These are phyloP conservation scores for Automeris io DNA, from an alignment of 2,888 invertebrate genomes.

Conservation along the genomic window DNA sequence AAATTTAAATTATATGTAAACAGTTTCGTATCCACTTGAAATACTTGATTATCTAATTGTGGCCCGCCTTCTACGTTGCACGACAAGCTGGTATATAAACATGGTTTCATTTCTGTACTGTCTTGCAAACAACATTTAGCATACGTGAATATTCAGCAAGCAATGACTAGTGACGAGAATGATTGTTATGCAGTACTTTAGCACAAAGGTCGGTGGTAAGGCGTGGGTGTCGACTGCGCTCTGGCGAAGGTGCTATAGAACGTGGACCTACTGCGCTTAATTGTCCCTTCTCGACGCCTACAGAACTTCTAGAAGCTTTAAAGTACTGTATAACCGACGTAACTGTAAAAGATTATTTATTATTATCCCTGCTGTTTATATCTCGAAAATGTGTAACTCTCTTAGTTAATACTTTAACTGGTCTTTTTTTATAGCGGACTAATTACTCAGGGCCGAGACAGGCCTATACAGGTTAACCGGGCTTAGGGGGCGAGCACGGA, in stretches of 20 bases:
- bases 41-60: conserved; percentile 14
- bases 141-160: conserved; percentile 58
- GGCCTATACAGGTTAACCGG: no score
- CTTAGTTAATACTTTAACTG: background rate
- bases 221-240: conserved; percentile 57
- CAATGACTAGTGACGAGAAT: conserved; percentile 41
- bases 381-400: background rate
- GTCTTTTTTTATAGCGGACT: background rate
- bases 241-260: conserved; percentile 44
- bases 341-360: no score
- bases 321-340: background rate
- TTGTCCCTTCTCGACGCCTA: conserved; percentile 47
- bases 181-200: conserved; percentile 40
- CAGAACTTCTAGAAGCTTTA: conserved; percentile 16
- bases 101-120: conserved; percentile 34
- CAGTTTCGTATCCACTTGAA: conserved; percentile 9
- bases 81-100: conserved; percentile 21
- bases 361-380: no score
- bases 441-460: no score
- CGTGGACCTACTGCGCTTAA: conserved; percentile 50
- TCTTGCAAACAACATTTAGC: conserved; percentile 40
- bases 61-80: conserved; percentile 20
- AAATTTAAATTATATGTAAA: conserved; percentile 8
- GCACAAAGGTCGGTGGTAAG: conserved; percentile 51
- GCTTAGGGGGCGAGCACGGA: no score